Conservation (phyloP, 2,797 vertebrate species). For the Xenopus petersii region DNA sequence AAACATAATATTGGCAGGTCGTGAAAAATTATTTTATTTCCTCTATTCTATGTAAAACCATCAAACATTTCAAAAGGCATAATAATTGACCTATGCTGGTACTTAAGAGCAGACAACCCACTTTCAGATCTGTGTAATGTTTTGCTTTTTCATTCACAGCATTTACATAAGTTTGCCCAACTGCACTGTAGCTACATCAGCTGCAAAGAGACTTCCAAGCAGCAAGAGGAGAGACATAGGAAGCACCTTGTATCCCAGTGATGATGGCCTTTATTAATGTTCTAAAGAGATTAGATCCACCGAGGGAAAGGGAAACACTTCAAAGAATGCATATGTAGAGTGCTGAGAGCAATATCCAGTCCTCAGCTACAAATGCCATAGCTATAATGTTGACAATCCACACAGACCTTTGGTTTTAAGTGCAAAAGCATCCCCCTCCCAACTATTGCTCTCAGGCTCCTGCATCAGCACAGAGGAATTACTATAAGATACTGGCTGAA, state of each 20-base stretch:
- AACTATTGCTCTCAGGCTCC: constrained; percentile 67
- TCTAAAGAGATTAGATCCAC: constrained; percentile 55
- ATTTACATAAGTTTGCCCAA: constrained; percentile 56
- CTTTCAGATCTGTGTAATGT: too few relatives aligned
- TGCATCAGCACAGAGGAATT: constrained; percentile 70
- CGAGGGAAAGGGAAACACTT: constrained; percentile 57
- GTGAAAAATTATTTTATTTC: too few relatives aligned
- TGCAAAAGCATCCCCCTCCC: constrained; percentile 74
- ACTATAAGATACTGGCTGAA: constrained; percentile 61
- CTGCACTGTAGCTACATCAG: constrained; percentile 30
- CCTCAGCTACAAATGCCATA: constrained; percentile 53
- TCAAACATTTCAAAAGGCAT: too few relatives aligned
- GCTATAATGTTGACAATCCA: constrained; percentile 60
- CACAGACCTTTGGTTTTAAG: constrained; percentile 64
- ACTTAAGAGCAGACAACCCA: too few relatives aligned
- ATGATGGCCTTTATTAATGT: constrained; percentile 60
- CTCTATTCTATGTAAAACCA: too few relatives aligned
- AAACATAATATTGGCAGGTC: too few relatives aligned
- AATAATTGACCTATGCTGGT: too few relatives aligned
- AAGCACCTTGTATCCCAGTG: constrained; percentile 61
- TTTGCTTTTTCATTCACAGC: constrained; percentile 38
- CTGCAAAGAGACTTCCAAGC: constrained; percentile 53
- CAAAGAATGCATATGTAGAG: constrained; percentile 50
- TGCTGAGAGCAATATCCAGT: constrained; percentile 55
- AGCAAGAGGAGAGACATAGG: constrained; percentile 55